Evolutionary conservation across 30 jellyfish, hydroid and myxozoan genomes (phyloP).

Genomic region (Pelagia noctiluca): DNA sequence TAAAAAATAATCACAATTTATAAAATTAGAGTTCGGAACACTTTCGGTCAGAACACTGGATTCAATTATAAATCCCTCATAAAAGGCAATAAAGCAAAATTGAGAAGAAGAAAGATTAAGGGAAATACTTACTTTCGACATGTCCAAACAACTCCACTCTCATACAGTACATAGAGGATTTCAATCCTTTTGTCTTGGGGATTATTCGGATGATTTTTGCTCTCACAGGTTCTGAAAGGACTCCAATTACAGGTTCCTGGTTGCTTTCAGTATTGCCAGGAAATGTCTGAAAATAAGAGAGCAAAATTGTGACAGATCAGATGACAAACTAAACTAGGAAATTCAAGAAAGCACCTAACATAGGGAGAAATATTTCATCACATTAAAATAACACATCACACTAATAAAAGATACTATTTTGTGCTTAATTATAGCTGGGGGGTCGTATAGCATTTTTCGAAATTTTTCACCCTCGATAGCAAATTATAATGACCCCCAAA

Average conservation of each 20-base stretch:
- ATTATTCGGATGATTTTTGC: slow-evolving; percentile 10
- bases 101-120: background rate
- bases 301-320: background rate
- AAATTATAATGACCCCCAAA: no score
- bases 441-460: no score
- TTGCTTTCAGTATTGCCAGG: slow-evolving; percentile 10
- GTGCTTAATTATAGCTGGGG: background rate
- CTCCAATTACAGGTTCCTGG: slow-evolving; percentile 18
- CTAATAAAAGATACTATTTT: background rate
- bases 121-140: background rate
- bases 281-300: slow-evolving; percentile 4
- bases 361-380: background rate
- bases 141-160: slow-evolving; percentile 31
- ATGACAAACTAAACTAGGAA: no score
- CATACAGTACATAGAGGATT: slow-evolving; percentile 34
- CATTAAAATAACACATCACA: background rate
- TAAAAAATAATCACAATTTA: background rate
- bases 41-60: background rate
- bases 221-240: slow-evolving; percentile 9
- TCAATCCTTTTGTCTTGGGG: slow-evolving; percentile 16
- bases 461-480: no score
- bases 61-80: background rate
- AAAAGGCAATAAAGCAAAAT: background rate
- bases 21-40: background rate
- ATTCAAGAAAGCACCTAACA: background rate